Evolutionary conservation across 2,888 invertebrate species (phyloP), one percentile per base, ranked within the genome.

Genomic region (Halictus quadricinctus): DNA sequence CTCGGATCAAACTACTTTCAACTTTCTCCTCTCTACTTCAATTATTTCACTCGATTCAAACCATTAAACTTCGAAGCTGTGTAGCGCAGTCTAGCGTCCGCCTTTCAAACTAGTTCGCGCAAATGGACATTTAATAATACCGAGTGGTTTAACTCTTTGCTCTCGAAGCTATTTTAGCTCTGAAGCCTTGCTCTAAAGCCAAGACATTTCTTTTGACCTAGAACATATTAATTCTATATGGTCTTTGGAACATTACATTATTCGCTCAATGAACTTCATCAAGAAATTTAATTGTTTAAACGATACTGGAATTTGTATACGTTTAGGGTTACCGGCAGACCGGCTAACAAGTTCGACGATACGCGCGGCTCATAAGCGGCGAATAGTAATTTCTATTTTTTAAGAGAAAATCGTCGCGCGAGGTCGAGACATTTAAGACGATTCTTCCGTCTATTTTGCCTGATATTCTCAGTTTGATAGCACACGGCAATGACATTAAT

Each of bases 401-500:
- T 36, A 43, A 75, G 72, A 76, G 66, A 46, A 84, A 80, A 77
- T 50, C 41, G 46, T 73, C 54, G 36, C 60, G 18, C 69, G 75
- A 81, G 77, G 75, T 66, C 70, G 77, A 79, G 81, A 80, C 48
- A 76, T 84, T 88, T 86, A 77, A 84, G 83, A 80, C 83, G 88
- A 85, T 89, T 88, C 89, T 87, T 89, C 88, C 89, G 89, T 87
- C 87, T 89, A 84, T 89, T 89, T 88, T 77, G 81, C 72, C 84
- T 80, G 81, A 89, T 84, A 72, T 84, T 87, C 83, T 75, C 80
- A 81, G 88, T 85, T 83, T 83, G 79, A 89, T 87, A 87, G 72
- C 87, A 86, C 87, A 86, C 88, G 87, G 89, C 90, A 93, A 92
- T 93, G 93, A 93, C 92, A 93, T 93, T 93, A 93, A 93, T 93